Evolutionary conservation across 2,888 invertebrate genomes (phyloP), one percentile per base, ranked within the genome.

Genomic region (Sinohyriopsis cumingii): DNA sequence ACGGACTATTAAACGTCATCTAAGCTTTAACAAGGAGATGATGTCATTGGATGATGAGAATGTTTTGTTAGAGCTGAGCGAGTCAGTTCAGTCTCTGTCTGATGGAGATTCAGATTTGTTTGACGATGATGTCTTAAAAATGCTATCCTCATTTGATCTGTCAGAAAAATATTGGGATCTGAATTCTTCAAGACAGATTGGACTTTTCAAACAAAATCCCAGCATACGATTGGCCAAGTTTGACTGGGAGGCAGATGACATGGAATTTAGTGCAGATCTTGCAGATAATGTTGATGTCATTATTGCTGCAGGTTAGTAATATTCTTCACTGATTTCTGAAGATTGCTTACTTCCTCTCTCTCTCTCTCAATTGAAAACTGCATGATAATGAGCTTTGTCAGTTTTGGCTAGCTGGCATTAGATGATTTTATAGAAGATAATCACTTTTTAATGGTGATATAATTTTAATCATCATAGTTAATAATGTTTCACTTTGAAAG

Each of bases 281-380:
- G 71, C 72, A 33, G 59, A 59, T 53, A 53, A 57, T 54, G 76
- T 82, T 24, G 87, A 87, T 68, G 72, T 87, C 19, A 79, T 86
- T 45, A 67, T 87, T 33, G 87, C 85, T 55, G 86, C 87, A 80
- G 87, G 87, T 86, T 45, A 15, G 45, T 60, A 67, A 75, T 65
- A 3, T 54, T 54, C 9, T 22, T 55, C 45, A n/a, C 19, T n/a
- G 45, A n/a, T n/a, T 20, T 15, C 45, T 45, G 45, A 45, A 45
- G 12, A 45, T 12, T 15, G 12, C 33, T 33, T 9, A 7, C 33
- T 45, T 0, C 2, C 45, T 15, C 9, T 45, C 15, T 45, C 45
- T 45, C 45, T 45, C 28, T 45, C 45, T 45, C 45, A 9, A 9
- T 9, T 33, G 7, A 33, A 33, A 33, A 33, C 33, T 33, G 9